phyloP scores from a whole-genome alignment of 2,888 invertebrate species.

The Podotricha telesiphe region DNA sequence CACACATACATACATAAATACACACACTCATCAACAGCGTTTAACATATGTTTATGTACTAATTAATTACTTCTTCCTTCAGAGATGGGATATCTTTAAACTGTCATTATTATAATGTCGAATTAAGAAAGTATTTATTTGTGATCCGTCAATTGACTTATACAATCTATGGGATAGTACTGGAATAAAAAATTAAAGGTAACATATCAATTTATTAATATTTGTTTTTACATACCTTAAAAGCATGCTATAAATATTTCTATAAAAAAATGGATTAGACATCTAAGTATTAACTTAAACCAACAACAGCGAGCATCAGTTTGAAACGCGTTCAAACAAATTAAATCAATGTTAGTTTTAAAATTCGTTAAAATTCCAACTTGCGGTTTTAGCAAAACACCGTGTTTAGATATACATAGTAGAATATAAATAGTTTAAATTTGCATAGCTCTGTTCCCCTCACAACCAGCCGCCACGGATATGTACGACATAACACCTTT shows the following conservation, averaged over 20 bases:
- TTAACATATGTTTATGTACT: no score
- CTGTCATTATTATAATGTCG: neutral
- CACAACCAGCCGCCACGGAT: neutral
- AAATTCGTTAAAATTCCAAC: neutral
- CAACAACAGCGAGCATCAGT: neutral
- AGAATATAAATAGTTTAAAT: slow-evolving; percentile 21
- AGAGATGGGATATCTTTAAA: neutral
- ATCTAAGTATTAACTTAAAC: neutral
- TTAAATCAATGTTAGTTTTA: neutral
- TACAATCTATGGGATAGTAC: no score
- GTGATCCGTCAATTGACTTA: neutral
- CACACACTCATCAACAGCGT: no score
- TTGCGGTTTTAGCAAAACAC: neutral
- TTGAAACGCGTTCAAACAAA: slow-evolving; percentile 1
- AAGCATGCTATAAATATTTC: neutral
- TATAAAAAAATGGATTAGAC: neutral
- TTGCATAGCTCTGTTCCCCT: slow-evolving; percentile 20
- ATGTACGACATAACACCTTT: neutral
- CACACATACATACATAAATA: neutral
- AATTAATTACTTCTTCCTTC: neutral
- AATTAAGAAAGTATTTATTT: neutral
- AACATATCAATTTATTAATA: no score
- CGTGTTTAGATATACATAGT: slow-evolving; percentile 20
- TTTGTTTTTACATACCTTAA: neutral
- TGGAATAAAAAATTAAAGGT: no score